Percentiles rank a stretch among this genome's conserved stretches.
These are phyloP conservation scores for Dufourea novaeangliae DNA, from an alignment of 1,140 invertebrate species.

Conservation along the genomic window DNA sequence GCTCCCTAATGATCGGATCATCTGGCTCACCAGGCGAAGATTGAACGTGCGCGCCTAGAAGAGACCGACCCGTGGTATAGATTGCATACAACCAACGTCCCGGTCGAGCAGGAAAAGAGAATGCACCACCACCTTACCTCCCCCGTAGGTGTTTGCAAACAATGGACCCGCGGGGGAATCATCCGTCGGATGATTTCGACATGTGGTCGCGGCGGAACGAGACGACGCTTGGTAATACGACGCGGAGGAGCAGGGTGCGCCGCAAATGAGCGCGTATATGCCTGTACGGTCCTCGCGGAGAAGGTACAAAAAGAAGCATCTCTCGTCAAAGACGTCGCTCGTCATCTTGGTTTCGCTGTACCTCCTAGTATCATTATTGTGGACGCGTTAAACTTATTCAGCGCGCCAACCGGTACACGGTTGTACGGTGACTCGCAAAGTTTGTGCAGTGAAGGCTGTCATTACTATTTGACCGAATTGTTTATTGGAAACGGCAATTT, in stretches of 20 bases:
- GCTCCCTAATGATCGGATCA: slow-evolving; percentile 53
- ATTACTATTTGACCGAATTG: too few relatives aligned
- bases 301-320: slow-evolving; percentile 12
- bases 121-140: slow-evolving; percentile 17
- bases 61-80: slow-evolving; percentile 22
- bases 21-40: slow-evolving; percentile 40
- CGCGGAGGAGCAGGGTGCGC: slow-evolving; percentile 55
- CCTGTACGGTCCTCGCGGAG: background rate
- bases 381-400: too few relatives aligned
- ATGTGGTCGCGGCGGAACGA: slow-evolving; percentile 36
- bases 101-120: slow-evolving; percentile 33
- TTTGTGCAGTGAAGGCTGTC: too few relatives aligned
- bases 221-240: slow-evolving; percentile 56
- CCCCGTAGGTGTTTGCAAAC: slow-evolving; percentile 65
- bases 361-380: too few relatives aligned
- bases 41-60: slow-evolving; percentile 18
- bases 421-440: too few relatives aligned
- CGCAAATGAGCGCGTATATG: slow-evolving; percentile 43
- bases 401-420: too few relatives aligned
- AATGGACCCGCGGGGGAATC: slow-evolving; percentile 62
- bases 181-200: slow-evolving; percentile 60
- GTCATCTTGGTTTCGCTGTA: too few relatives aligned
- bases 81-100: too few relatives aligned
- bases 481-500: too few relatives aligned
- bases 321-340: background rate